Evolutionary conservation across 2,113 vertebrate genomes (phyloP).

Genomic region (Chaetops frenatus): DNA sequence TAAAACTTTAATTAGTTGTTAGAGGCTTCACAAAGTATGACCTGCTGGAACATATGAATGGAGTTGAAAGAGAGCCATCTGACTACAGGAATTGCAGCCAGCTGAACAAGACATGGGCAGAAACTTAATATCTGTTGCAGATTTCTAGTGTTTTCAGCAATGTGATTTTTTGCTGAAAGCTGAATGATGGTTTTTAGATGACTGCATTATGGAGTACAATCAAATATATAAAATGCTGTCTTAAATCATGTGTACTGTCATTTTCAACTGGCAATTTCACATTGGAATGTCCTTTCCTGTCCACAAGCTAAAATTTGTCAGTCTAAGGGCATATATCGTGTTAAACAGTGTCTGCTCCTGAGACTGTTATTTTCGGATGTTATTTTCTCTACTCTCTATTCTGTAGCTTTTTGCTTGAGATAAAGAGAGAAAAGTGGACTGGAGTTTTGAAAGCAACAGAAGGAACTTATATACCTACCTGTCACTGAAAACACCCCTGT

Average conservation of each 20-base stretch:
- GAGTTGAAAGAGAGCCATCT: constrained; percentile 8
- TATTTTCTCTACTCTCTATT: not conserved
- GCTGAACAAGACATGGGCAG: not conserved
- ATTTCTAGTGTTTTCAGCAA: not conserved
- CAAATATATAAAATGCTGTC: not conserved
- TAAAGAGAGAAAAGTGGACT: not conserved
- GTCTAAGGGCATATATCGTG: not conserved
- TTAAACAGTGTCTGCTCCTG: not conserved
- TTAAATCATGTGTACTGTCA: not conserved
- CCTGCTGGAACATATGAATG: constrained; percentile 38
- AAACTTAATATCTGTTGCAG: not conserved
- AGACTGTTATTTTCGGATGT: not conserved
- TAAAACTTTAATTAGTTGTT: constrained; percentile 68
- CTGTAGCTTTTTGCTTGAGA: not conserved
- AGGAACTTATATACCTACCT: not conserved
- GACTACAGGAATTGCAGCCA: constrained; percentile 16
- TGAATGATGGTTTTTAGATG: not conserved
- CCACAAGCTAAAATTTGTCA: not conserved
- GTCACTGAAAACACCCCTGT: not conserved
- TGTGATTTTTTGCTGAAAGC: not conserved
- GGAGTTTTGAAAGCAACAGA: not conserved
- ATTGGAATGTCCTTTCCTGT: not conserved
- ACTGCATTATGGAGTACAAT: not conserved
- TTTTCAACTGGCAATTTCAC: not conserved
- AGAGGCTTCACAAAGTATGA: constrained; percentile 59